phyloP scores from a whole-genome alignment of 2,113 vertebrate genomes.

The Elachura formosa region DNA sequence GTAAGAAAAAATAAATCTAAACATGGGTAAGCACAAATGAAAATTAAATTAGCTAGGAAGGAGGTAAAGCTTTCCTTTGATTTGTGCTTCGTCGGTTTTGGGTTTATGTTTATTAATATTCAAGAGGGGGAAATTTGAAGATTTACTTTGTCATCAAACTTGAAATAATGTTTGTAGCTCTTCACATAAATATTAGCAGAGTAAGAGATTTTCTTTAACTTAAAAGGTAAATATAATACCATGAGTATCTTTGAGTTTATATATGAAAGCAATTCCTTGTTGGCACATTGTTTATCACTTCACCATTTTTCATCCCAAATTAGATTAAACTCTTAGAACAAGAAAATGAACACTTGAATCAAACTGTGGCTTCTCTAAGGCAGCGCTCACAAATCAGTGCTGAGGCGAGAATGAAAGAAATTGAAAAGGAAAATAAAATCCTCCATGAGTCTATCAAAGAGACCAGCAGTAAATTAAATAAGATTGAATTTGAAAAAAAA shows the following conservation, averaged over 20 bases:
- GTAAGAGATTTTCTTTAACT: not conserved
- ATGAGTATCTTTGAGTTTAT: not conserved
- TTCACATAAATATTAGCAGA: not conserved
- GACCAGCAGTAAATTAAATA: conserved; percentile 90
- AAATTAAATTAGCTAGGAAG: not conserved
- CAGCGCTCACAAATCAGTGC: conserved; percentile 92
- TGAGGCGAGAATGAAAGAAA: conserved; percentile 92
- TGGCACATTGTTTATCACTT: not conserved
- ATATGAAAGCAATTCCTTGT: not conserved
- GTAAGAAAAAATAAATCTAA: not conserved
- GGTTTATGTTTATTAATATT: not conserved
- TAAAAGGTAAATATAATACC: not conserved
- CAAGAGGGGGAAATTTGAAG: not conserved
- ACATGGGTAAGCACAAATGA: not conserved
- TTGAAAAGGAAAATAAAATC: conserved; percentile 94
- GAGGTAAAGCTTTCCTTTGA: not conserved
- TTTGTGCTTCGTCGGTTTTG: not conserved
- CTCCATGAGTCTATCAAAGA: conserved; percentile 96
- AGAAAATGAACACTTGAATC: conserved; percentile 91
- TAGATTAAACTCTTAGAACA: conserved; percentile 93
- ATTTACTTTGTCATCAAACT: not conserved
- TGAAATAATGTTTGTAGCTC: not conserved
- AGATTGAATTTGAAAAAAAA: conserved; percentile 91
- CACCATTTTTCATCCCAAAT: not conserved
- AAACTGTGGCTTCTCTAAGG: conserved; percentile 86